These are phyloP conservation scores for Rhizomys pruinosus DNA, from an alignment of 2,113 vertebrate genomes.

Conservation along the genomic window DNA sequence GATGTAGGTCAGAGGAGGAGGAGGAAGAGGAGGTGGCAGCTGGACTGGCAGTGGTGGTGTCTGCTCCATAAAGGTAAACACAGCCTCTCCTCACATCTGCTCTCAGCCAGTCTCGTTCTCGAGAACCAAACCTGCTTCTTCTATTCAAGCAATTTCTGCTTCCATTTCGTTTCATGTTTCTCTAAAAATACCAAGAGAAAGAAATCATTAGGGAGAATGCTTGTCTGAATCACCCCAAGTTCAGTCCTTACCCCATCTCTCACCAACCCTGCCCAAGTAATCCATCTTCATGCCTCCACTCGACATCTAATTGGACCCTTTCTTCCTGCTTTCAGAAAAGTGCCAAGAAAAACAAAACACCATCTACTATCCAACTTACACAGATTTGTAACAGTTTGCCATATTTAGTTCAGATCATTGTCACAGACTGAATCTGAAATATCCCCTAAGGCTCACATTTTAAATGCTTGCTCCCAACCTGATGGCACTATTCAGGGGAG, in stretches of 20 bases:
- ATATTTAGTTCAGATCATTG: conserved; percentile 46
- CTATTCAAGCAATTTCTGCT: conserved; percentile 91
- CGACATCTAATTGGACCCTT: not conserved
- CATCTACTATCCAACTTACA: not conserved
- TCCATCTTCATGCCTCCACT: not conserved
- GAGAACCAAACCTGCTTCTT: conserved; percentile 92
- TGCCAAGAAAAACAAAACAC: not conserved
- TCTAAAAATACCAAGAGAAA: conserved; percentile 84
- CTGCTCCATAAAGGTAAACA: conserved; percentile 91
- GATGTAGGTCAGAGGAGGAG: conserved; percentile 89
- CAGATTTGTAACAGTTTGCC: conserved; percentile 39
- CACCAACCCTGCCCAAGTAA: not conserved
- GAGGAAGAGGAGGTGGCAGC: conserved; percentile 80
- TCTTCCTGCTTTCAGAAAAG: conserved; percentile 35
- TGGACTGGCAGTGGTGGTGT: conserved; percentile 63
- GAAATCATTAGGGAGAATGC: conserved; percentile 39
- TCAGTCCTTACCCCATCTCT: not conserved
- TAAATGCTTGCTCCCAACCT: not conserved
- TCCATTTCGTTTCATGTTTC: conserved; percentile 94
- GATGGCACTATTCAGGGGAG: not conserved
- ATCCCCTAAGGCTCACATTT: not conserved
- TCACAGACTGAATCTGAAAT: not conserved
- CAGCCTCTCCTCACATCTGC: conserved; percentile 93
- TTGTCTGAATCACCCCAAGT: not conserved
- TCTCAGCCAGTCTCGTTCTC: conserved; percentile 95